A percentile compares a stretch with the other conserved stretches of the same genome.
phyloP scores from a whole-genome alignment of 2,113 vertebrate genomes.

The Ibidorhyncha struthersii region DNA sequence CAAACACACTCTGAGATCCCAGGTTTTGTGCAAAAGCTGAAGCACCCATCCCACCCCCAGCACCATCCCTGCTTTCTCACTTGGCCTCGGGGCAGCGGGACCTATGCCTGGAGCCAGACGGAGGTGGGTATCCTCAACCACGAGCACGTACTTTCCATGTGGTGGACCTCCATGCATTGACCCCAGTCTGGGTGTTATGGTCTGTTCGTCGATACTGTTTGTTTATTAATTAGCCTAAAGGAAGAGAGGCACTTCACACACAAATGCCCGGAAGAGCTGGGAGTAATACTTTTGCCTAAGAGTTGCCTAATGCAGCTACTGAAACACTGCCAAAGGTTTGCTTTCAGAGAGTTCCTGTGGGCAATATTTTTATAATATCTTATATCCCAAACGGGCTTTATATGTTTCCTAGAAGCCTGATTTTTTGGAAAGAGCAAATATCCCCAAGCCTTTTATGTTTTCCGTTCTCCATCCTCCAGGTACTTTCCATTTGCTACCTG shows the following conservation, averaged over 20 bases:
- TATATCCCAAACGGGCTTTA: conserved; percentile 26
- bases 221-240: conserved; percentile 54
- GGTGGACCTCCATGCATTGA: neutral
- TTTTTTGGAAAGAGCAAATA: conserved; percentile 7
- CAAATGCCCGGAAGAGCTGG: conserved; percentile 23
- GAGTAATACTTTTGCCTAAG: neutral
- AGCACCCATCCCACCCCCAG: neutral
- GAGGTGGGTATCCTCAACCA: neutral
- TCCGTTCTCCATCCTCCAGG: neutral
- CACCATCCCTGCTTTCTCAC: neutral
- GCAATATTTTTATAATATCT: conserved; percentile 38
- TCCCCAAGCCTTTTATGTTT: neutral
- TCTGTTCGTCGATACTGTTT: conserved; percentile 5
- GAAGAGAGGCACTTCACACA: neutral
- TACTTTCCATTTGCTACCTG: neutral
- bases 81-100: neutral
- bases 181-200: neutral
- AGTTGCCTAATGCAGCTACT: conserved; percentile 60
- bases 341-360: conserved; percentile 43
- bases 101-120: neutral
- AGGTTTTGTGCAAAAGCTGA: neutral
- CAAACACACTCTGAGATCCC: neutral
- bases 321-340: conserved; percentile 59
- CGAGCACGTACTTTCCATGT: accelerated
- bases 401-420: conserved; percentile 5